Evolutionary conservation across 2,888 invertebrate species (phyloP).

Genomic region (Tenthredo amoena): DNA sequence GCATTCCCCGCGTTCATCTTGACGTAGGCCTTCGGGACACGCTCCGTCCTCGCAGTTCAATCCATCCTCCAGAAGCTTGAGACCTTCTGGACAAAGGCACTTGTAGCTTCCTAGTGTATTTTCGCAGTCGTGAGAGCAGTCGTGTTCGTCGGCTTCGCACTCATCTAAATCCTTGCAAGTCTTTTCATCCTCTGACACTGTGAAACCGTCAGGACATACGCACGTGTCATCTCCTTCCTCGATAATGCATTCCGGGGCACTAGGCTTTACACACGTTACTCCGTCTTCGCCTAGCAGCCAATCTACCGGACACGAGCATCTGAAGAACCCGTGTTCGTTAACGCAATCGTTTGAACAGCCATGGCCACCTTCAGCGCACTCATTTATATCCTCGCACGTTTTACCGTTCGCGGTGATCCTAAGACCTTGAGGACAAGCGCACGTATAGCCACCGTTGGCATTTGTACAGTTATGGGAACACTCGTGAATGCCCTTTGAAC

Average conservation of each 20-base stretch:
- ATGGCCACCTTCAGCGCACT: constrained; percentile 77
- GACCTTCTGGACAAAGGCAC: constrained; percentile 81
- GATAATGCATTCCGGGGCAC: constrained; percentile 77
- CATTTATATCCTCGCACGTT: constrained; percentile 72
- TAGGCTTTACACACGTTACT: constrained; percentile 58
- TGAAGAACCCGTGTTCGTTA: constrained; percentile 69
- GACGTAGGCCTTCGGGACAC: constrained; percentile 61
- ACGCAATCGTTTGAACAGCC: constrained; percentile 78
- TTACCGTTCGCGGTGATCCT: constrained; percentile 59
- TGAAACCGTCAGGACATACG: constrained; percentile 71
- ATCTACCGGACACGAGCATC: constrained; percentile 71
- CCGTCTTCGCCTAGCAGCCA: constrained; percentile 72
- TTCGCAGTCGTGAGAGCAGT: constrained; percentile 82
- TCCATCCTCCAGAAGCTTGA: constrained; percentile 69
- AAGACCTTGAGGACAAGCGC: constrained; percentile 78
- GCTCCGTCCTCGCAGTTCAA: constrained; percentile 67
- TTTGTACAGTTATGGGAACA: constrained; percentile 69
- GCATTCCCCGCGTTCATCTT: constrained; percentile 67
- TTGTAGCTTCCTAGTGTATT: constrained; percentile 83
- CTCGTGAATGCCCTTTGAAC: constrained; percentile 69
- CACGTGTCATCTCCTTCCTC: constrained; percentile 70
- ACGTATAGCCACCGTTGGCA: constrained; percentile 77
- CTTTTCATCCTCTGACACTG: constrained; percentile 75
- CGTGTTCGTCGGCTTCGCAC: constrained; percentile 77
- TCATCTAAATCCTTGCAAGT: constrained; percentile 81